Evolutionary conservation across 2,113 vertebrate genomes (phyloP), one percentile per base, ranked within the genome.

Genomic region (Egretta garzetta): DNA sequence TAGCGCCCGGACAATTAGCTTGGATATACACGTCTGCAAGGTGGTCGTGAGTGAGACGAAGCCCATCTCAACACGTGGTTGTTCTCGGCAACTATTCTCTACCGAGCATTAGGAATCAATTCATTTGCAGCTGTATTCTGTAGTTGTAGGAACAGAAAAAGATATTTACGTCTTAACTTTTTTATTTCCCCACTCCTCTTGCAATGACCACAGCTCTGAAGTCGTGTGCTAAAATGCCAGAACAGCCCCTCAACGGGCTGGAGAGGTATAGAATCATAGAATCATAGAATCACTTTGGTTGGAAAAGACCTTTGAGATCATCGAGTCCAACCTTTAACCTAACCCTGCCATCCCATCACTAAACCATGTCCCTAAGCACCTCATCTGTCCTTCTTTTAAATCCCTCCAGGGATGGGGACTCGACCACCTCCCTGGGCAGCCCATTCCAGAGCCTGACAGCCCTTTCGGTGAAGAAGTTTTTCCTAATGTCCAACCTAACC

Each of bases 1-100:
- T 7, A 87, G 91, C 4, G 32, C 32, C 59, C 33, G 6, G 43
- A 72, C 50, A 75, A 84, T 73, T 21, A 39, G 79, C 79, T 60
- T 9, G 59, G 21, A 39, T 24, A 58, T 2, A 19, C 64, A 58
- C 5, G 0, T 11, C 22, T 18, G 9, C 30, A 12, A 2, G 3
- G 63, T 20, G 30, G 21, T 62, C 60, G 12, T 43, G 68, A 49
- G 55, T 5, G 49, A 75, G 55, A 68, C 2, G 7, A 68, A 76
- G 22, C 45, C 56, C 56, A 53, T 58, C 52, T 33, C 90, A 86
- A 88, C 59, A 28, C 8, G 1, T 33, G 62, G 8, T 70, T 50
- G 12, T 50, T 52, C 73, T 45, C 58, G 56, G 24, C 60, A n/a
- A 10, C 59, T 50, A 14, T 5, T 50, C 58, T 14, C 72, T 41